Evolutionary conservation across 2,888 invertebrate species (phyloP).

Genomic region (Dicycla oo): DNA sequence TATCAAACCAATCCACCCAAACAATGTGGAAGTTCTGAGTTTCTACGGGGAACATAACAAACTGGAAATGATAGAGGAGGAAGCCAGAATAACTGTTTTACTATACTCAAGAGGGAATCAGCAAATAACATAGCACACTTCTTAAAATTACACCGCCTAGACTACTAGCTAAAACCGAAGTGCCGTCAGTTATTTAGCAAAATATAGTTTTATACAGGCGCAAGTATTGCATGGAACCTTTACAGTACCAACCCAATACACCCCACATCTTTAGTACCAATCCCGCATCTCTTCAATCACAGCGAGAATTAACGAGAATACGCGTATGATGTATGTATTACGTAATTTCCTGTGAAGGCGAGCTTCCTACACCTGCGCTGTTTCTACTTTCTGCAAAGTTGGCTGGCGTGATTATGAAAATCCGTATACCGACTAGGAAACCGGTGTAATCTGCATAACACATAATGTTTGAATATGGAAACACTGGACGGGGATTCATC

Average conservation of each 20-base stretch:
- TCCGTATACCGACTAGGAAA: conserved; percentile 52
- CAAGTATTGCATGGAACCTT: too few relatives aligned
- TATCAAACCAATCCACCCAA: not conserved
- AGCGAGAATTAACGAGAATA: conserved; percentile 55
- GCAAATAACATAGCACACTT: too few relatives aligned
- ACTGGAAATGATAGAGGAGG: too few relatives aligned
- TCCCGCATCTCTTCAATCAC: conserved; percentile 61
- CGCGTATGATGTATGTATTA: conserved; percentile 57
- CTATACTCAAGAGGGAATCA: too few relatives aligned
- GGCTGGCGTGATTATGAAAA: conserved; percentile 68
- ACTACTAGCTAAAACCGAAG: too few relatives aligned
- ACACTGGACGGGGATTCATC: conserved; percentile 49
- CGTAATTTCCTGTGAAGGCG: conserved; percentile 64
- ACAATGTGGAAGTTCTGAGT: too few relatives aligned
- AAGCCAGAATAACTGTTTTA: too few relatives aligned
- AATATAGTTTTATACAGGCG: too few relatives aligned
- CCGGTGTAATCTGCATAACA: conserved; percentile 66
- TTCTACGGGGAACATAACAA: too few relatives aligned
- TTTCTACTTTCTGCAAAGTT: conserved; percentile 63
- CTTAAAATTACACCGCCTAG: too few relatives aligned
- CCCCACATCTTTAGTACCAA: conserved; percentile 23
- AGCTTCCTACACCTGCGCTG: conserved; percentile 68
- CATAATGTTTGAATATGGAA: conserved; percentile 63
- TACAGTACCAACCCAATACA: not conserved
- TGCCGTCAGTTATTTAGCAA: too few relatives aligned